Evolutionary conservation across 2,113 vertebrate genomes (phyloP).

Genomic region (Galemys pyrenaicus): DNA sequence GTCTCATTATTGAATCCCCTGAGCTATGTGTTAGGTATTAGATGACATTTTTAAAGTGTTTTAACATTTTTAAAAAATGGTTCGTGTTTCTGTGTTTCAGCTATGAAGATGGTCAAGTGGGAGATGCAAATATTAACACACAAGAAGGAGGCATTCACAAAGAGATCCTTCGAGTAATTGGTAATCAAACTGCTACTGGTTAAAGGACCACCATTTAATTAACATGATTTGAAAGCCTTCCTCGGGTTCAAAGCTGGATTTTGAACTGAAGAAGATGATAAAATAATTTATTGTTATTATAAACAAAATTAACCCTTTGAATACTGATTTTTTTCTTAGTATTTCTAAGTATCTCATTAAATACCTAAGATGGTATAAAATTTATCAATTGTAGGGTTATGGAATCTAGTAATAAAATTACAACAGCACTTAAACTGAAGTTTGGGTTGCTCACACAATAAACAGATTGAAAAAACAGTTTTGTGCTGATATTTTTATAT

Average conservation of each 20-base stretch:
- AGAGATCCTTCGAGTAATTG: conserved; percentile 94
- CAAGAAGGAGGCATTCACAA: conserved; percentile 92
- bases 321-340: conserved; percentile 88
- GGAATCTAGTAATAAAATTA: conserved; percentile 84
- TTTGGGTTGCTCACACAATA: conserved; percentile 86
- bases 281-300: conserved; percentile 87
- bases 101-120: conserved; percentile 94
- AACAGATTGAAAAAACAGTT: conserved; percentile 88
- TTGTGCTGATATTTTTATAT: conserved; percentile 90
- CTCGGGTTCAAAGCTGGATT: conserved; percentile 92
- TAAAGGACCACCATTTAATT: conserved; percentile 84
- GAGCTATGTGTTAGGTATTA: not conserved
- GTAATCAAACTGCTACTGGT: conserved; percentile 95
- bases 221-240: conserved; percentile 83
- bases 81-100: conserved; percentile 82
- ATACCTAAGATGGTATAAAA: conserved; percentile 83
- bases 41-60: not conserved
- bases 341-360: conserved; percentile 86
- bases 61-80: not conserved
- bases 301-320: conserved; percentile 87
- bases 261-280: conserved; percentile 89
- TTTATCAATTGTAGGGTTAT: conserved; percentile 83
- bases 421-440: conserved; percentile 82
- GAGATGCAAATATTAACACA: conserved; percentile 93
- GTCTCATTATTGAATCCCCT: not conserved